Evolutionary conservation across 2,113 vertebrate genomes (phyloP), one percentile per base, ranked within the genome.

Genomic region (Delphinus delphis): DNA sequence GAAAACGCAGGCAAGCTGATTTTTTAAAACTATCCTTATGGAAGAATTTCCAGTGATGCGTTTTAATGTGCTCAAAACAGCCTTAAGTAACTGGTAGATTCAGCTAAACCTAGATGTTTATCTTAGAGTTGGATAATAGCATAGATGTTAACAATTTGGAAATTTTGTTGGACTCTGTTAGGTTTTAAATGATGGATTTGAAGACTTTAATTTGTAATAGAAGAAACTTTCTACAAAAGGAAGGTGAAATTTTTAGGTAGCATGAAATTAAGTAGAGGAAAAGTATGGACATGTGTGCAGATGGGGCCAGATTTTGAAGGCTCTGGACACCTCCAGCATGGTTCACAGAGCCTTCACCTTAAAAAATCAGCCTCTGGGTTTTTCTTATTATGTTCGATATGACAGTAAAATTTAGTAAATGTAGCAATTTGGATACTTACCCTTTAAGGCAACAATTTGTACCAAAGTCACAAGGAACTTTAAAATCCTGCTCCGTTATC

Each of bases 161-260:
- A n/a, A 3, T 80, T 96, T 90, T 90, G 80, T 55, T 85, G n/a
- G 41, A 55, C 36, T 82, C 28, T 93, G 31, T 91, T 88, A 77
- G 70, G 18, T 76, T 96, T 81, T 55, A 71, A 91, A 68, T 50
- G 90, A 23, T 74, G 44, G 73, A 63, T 73, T 81, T 96, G 67
- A 96, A 94, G 71, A 47, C 58, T 85, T 86, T 17, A 73, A 73
- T 76, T 96, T 94, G 70, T 71, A 80, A 68, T 11, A 90, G 74
- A 93, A 90, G 31, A 73, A 68, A 38, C 58, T 93, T 91, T 67
- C 17, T 82, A 68, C 60, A 62, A 80, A 84, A 88, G 55, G 11
- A 90, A 85, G 67, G 20, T 94, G 68, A 90, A 14, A 31, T 79
- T 74, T 79, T 86, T 73, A 76, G 47, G 88, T 86, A 80, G 13